Evolutionary conservation across 2,888 invertebrate species (phyloP), one percentile per base, ranked within the genome.

Genomic region (Matsumyia berberina): DNA sequence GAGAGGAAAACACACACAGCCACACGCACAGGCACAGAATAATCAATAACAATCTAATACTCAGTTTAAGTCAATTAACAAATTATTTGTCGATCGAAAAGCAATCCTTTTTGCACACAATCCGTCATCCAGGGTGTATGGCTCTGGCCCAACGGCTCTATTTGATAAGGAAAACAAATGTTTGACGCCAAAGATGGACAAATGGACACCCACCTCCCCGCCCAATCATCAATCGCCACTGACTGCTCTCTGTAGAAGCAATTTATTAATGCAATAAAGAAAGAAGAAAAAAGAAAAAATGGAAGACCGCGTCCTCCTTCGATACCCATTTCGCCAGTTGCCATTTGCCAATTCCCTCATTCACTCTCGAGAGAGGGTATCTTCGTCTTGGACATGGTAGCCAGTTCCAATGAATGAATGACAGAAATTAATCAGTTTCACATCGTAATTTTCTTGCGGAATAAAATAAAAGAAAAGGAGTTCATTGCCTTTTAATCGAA

Each of bases 401-500:
- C 31, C 33, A 31, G 42, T 55, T 55, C 67, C 53, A 39, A 53
- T 67, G 53, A 67, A 55, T 67, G 67, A 67, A 67, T 51, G 67
- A 55, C 31, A 42, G 42, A 67, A 67, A 67, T 67, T 67, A 67
- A 67, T 67, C 67, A 67, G 53, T 42, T 67, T 67, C 42, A 49
- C 53, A 55, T 31, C 53, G 67, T 67, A 67, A 42, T 67, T 67
- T 24, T 55, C 42, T 55, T 49, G 8, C 17, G 5, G 39, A 29
- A 60, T 42, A 42, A 67, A 42, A 15, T 29, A 55, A 67, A 67
- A 53, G 15, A 69, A 57, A 69, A 37, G 35, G 33, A 46, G 69
- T 70, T 70, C 69, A 57, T 57, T 70, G 69, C 39, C 69, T 70
- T 46, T 57, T 70, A 70, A 70, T 70, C 57, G 69, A 57, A 55